Percentiles rank a stretch among this genome's conserved stretches.
These are phyloP conservation scores for Petaurus breviceps DNA, from an alignment of 2,113 vertebrate species.

Conservation along the genomic window DNA sequence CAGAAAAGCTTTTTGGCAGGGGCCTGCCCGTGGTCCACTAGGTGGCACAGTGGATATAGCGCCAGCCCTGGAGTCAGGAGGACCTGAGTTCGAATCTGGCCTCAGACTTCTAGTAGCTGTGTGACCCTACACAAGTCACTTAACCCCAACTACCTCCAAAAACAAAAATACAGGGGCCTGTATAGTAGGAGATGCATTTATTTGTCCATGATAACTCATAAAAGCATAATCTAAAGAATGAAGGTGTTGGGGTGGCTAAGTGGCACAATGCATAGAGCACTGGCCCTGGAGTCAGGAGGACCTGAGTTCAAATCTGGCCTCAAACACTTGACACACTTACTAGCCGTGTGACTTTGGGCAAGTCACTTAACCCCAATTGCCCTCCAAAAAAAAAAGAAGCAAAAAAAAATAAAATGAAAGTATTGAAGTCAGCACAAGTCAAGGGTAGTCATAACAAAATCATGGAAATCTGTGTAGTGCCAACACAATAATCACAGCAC, in stretches of 20 bases:
- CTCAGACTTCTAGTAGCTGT: not conserved
- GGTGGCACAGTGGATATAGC: not conserved
- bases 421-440: not conserved
- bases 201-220: not conserved
- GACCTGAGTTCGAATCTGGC: not conserved
- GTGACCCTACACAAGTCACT: not conserved
- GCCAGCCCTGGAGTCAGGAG: not conserved
- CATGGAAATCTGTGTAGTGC: not conserved
- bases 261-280: too few relatives aligned
- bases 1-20: not conserved
- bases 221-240: not conserved
- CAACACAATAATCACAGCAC: too few relatives aligned
- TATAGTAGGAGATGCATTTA: not conserved
- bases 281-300: too few relatives aligned
- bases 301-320: too few relatives aligned
- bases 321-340: too few relatives aligned
- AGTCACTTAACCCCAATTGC: too few relatives aligned
- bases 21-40: not conserved
- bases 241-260: not conserved
- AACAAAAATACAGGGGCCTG: not conserved
- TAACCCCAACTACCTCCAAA: not conserved
- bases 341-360: too few relatives aligned
- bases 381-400: too few relatives aligned
- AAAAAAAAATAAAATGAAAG: too few relatives aligned
- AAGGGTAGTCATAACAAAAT: not conserved